Evolutionary conservation across 2,797 vertebrate genomes (phyloP), one percentile per base, ranked within the genome.

Genomic region (Okamejei kenojei): DNA sequence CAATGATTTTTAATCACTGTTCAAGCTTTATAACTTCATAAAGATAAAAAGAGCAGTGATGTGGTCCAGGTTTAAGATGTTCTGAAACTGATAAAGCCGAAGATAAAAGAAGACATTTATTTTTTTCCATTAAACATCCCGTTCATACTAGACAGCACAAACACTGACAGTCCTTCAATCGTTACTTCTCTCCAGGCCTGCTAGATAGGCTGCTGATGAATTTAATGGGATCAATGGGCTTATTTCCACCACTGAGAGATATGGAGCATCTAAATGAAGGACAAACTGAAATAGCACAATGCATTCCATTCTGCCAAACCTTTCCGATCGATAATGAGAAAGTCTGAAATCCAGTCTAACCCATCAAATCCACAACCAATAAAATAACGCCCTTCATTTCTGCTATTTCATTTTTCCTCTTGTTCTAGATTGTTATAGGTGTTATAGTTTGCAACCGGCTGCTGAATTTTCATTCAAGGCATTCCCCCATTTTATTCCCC

Each of bases 271-370:
- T 65, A 32, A 86, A 19, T 86, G 61, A 86, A 86, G n/a, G 61
- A 86, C 82, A 32, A 58, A 61, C n/a, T 86, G 82, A 86, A 86
- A 65, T 63, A 86, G 58, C 82, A 65, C 58, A 8, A 81, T 81
- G 45, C 80, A 58, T 82, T 82, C 80, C n/a, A 86, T 29, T 19
- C 82, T 86, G 58, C 29, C 13, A n/a, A 86, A 58, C 82, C 29
- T 86, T 29, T 86, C 29, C 13, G 32, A 63, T 86, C 63, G 29
- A 65, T 65, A 86, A 86, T 86, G n/a, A 65, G 32, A 58, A 63
- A 65, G 82, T 7, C 82, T 63, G 29, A 86, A 86, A 86, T 86
- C 26, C n/a, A 29, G 8, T 65, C 4, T 29, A 86, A 32, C 82
- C 26, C 1, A n/a, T n/a, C 23, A 84, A 9, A 45, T 61, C 45